Percentiles rank a stretch among this genome's conserved stretches.
These are phyloP conservation scores for Conger conger DNA, from an alignment of 2,113 vertebrate genomes.

Conservation along the genomic window DNA sequence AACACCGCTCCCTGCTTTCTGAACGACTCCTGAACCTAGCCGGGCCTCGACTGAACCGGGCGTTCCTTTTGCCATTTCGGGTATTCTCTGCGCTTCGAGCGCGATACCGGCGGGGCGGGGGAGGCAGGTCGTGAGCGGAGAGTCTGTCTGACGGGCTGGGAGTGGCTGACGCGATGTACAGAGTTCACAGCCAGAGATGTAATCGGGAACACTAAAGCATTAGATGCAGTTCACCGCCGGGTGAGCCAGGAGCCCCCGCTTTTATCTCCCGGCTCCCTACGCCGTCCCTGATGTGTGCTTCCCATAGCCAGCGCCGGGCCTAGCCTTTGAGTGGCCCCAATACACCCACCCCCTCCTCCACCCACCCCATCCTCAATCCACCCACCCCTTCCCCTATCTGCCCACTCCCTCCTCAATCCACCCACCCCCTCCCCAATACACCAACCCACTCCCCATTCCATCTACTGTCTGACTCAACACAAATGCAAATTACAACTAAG, in stretches of 20 bases:
- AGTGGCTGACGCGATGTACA: slow-evolving; percentile 22
- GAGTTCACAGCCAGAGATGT: slow-evolving; percentile 59
- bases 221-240: slow-evolving; percentile 50
- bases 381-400: too few relatives aligned
- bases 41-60: background rate
- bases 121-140: slow-evolving; percentile 15
- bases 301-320: background rate
- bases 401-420: too few relatives aligned
- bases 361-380: too few relatives aligned
- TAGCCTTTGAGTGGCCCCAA: background rate
- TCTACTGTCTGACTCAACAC: too few relatives aligned
- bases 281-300: background rate
- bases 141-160: background rate
- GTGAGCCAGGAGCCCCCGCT: slow-evolving; percentile 60
- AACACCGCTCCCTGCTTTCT: background rate
- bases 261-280: slow-evolving; percentile 37
- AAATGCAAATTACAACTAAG: too few relatives aligned
- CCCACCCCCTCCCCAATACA: too few relatives aligned
- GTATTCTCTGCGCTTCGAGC: background rate
- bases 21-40: background rate
- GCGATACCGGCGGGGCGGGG: slow-evolving; percentile 2
- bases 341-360: too few relatives aligned
- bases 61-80: background rate
- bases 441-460: too few relatives aligned
- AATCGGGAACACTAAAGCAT: slow-evolving; percentile 57